Percentiles rank a stretch among this genome's conserved stretches.
These are phyloP conservation scores for Macrophya annulata DNA, from an alignment of 2,888 invertebrate species.

Conservation along the genomic window DNA sequence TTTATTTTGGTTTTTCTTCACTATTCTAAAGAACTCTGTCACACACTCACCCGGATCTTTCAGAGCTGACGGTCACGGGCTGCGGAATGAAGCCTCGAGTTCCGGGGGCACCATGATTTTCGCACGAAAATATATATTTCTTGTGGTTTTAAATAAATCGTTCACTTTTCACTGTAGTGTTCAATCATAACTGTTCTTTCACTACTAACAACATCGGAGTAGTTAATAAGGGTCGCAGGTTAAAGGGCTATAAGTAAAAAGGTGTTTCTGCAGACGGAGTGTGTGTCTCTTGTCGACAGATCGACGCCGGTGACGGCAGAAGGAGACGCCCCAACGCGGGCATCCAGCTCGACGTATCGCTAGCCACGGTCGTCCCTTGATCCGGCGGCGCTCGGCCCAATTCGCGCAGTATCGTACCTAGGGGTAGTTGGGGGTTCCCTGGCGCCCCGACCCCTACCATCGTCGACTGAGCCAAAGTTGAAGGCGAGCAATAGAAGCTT, in stretches of 20 bases:
- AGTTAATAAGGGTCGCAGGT: not conserved
- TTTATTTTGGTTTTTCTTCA: not conserved
- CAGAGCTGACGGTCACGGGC: slow-evolving; percentile 37
- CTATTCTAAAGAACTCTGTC: slow-evolving; percentile 6
- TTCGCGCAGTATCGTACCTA: slow-evolving; percentile 74
- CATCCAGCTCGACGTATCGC: slow-evolving; percentile 76
- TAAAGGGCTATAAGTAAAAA: slow-evolving; percentile 30
- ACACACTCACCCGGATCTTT: slow-evolving; percentile 53
- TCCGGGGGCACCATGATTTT: slow-evolving; percentile 50
- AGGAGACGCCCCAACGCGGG: slow-evolving; percentile 78
- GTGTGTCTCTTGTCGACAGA: slow-evolving; percentile 66
- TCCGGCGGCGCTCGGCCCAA: slow-evolving; percentile 73
- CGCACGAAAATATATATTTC: slow-evolving; percentile 39
- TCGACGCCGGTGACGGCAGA: slow-evolving; percentile 71
- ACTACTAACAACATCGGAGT: slow-evolving; percentile 16
- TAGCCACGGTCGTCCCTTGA: slow-evolving; percentile 73
- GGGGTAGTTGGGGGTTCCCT: slow-evolving; percentile 56
- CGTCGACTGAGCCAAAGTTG: not conserved
- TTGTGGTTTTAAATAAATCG: slow-evolving; percentile 8
- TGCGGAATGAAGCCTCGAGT: slow-evolving; percentile 48
- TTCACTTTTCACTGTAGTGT: slow-evolving; percentile 21
- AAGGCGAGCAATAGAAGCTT: slow-evolving; percentile 5
- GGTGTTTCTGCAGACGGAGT: slow-evolving; percentile 49
- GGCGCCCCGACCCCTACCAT: slow-evolving; percentile 12
- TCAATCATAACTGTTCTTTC: slow-evolving; percentile 34